Evolutionary conservation across 2,888 invertebrate species (phyloP).

Genomic region (Polyommatus icarus): DNA sequence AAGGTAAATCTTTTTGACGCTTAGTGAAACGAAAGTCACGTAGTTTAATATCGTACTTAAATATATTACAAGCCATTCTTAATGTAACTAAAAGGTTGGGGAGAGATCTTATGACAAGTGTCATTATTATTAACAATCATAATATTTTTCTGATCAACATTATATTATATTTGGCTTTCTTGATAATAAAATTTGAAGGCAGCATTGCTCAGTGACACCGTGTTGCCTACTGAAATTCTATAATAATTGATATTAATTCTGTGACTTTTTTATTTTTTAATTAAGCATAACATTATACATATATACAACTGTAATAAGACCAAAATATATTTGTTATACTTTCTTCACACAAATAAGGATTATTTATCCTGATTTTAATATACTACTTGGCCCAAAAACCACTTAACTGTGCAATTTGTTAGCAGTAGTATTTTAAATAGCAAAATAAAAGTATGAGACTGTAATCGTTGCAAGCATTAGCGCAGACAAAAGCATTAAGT

Average conservation of each 20-base stretch:
- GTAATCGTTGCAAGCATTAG: not conserved
- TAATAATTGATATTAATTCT: no score
- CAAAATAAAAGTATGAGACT: not conserved
- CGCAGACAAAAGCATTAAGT: not conserved
- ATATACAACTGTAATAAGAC: no score
- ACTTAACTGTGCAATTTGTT: not conserved
- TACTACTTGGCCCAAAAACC: not conserved
- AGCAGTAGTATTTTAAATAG: not conserved
- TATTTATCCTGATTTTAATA: not conserved
- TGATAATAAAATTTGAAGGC: no score
- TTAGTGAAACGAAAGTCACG: not conserved
- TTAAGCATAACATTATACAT: no score
- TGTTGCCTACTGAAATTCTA: no score
- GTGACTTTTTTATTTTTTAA: no score
- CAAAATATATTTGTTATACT: no score
- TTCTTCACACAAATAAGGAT: not conserved
- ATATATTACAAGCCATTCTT: not conserved
- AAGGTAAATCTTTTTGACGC: constrained; percentile 19
- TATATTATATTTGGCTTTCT: no score
- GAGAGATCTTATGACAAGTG: not conserved
- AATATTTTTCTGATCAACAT: no score
- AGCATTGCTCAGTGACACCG: no score
- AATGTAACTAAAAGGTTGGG: not conserved
- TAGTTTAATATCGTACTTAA: constrained; percentile 2
- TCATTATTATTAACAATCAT: no score